Conservation (phyloP, 2,113 vertebrate species). For the Abramis brama region DNA sequence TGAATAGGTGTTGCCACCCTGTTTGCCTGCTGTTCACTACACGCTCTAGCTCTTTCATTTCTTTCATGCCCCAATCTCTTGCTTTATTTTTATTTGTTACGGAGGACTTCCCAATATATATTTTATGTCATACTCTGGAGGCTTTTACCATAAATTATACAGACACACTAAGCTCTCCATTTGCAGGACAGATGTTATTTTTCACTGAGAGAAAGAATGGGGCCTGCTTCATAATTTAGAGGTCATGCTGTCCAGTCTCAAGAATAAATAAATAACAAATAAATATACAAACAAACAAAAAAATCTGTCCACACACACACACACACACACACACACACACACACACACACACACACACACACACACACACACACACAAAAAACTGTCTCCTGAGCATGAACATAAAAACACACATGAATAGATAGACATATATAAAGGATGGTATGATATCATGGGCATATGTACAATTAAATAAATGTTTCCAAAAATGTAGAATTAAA, state of each 20-base stretch:
- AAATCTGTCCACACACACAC: conserved; percentile 37
- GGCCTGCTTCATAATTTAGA: conserved; percentile 80
- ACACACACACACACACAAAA: conserved; percentile 1
- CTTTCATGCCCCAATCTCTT: conserved; percentile 51
- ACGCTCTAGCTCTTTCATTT: conserved; percentile 17
- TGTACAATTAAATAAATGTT: neutral
- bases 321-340: neutral
- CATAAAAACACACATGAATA: neutral
- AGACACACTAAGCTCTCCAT: conserved; percentile 81
- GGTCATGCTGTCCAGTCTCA: conserved; percentile 67
- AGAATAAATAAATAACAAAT: conserved; percentile 72
- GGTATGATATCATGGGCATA: neutral
- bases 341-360: neutral
- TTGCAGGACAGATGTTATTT: conserved; percentile 82
- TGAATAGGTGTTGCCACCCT: no score
- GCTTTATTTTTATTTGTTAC: conserved; percentile 70
- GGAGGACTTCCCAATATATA: conserved; percentile 70
- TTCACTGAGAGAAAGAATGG: conserved; percentile 77
- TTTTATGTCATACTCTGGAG: conserved; percentile 78
- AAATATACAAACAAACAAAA: conserved; percentile 65
- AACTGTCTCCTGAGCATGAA: neutral
- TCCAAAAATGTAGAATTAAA: neutral
- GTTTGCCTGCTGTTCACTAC: neutral
- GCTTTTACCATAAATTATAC: conserved; percentile 85
- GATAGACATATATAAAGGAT: neutral